phyloP scores from a whole-genome alignment of 2,888 invertebrate species.

The Hoplodrina ambigua region DNA sequence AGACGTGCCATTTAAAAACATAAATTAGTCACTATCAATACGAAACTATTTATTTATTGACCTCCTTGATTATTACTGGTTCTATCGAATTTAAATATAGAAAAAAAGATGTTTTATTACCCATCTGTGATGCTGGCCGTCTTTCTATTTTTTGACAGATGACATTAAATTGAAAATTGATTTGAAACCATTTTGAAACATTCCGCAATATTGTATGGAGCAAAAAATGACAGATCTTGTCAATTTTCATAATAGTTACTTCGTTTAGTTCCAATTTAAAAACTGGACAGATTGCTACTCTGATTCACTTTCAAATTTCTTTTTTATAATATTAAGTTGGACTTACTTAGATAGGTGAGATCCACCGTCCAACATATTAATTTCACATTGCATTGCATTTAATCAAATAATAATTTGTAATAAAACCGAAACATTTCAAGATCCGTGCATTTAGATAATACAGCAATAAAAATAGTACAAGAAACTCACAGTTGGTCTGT shows the following conservation, averaged over 20 bases:
- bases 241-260: not conserved
- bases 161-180: slow-evolving; percentile 40
- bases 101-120: slow-evolving; percentile 42
- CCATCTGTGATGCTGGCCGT: slow-evolving; percentile 37
- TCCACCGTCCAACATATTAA: not conserved
- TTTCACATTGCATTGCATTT: not conserved
- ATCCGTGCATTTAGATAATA: slow-evolving; percentile 53
- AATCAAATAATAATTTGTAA: slow-evolving; percentile 4
- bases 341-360: not conserved
- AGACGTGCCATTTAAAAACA: slow-evolving; percentile 66
- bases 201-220: not conserved
- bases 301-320: not conserved
- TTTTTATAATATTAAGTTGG: not conserved
- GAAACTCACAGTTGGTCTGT: slow-evolving; percentile 68
- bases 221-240: not conserved
- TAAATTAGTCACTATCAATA: slow-evolving; percentile 67
- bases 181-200: slow-evolving; percentile 3
- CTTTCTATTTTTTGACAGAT: slow-evolving; percentile 54
- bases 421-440: slow-evolving; percentile 18
- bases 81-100: slow-evolving; percentile 31
- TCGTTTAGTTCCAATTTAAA: not conserved
- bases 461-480: slow-evolving; percentile 74
- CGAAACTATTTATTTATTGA: slow-evolving; percentile 61
- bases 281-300: not conserved
- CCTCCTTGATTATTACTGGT: slow-evolving; percentile 49